Conservation (phyloP, 1,140 invertebrate genomes). For the Drosophila kepulauana region DNA sequence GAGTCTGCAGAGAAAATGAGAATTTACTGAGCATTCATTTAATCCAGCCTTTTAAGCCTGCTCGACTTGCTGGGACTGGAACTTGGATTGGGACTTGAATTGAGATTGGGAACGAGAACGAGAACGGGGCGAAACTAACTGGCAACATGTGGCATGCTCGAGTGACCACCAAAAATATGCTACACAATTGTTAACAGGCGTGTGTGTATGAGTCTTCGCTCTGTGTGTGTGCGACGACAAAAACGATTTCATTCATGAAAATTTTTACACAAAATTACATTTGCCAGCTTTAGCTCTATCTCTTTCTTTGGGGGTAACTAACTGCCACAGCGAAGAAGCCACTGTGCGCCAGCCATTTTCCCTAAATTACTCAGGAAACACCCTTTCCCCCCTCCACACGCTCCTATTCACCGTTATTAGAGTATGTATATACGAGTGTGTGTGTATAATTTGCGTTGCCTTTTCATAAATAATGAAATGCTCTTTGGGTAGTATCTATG, state of each 20-base stretch:
- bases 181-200: constrained; percentile 62
- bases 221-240: constrained; percentile 25
- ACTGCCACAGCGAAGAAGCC: constrained; percentile 52
- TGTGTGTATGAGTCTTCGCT: constrained; percentile 10
- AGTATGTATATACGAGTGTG: constrained; percentile 4
- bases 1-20: constrained; percentile 25
- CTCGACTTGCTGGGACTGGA: constrained; percentile 7
- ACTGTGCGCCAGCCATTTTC: constrained; percentile 60
- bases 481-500: constrained; percentile 55
- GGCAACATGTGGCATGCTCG: constrained; percentile 58
- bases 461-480: constrained; percentile 76
- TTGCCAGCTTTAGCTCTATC: constrained; percentile 32
- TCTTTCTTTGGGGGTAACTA: constrained; percentile 49
- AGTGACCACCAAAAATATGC: constrained; percentile 70
- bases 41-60: constrained; percentile 28
- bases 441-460: constrained; percentile 77
- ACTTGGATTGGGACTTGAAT: background rate
- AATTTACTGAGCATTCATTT: constrained; percentile 42
- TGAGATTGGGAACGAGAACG: background rate
- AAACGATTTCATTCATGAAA: constrained; percentile 79
- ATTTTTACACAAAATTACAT: constrained; percentile 77
- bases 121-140: constrained; percentile 19
- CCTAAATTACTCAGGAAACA: constrained; percentile 59
- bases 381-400: background rate
- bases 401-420: constrained; percentile 4